Evolutionary conservation across 2,888 invertebrate species (phyloP).

Genomic region (Griposia aprilina): DNA sequence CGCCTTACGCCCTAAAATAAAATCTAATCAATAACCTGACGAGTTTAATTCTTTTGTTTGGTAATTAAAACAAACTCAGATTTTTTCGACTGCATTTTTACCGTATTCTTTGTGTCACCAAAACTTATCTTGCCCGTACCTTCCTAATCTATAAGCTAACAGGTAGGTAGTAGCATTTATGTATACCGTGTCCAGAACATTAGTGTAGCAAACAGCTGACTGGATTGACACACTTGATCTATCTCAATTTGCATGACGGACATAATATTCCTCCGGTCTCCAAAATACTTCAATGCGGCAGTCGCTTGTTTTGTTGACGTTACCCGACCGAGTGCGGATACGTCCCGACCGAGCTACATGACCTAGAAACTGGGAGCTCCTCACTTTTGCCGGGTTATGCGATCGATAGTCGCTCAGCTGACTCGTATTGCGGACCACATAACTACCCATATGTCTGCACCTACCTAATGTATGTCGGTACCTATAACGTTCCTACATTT

Average conservation of each 20-base stretch:
- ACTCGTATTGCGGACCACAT: slow-evolving; percentile 61
- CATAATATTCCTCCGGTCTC: slow-evolving; percentile 48
- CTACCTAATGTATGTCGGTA: slow-evolving; percentile 3
- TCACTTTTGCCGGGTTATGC: slow-evolving; percentile 60
- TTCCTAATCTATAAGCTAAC: slow-evolving; percentile 24
- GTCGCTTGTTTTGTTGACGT: slow-evolving; percentile 66
- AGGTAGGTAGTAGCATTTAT: background rate
- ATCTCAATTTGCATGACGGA: slow-evolving; percentile 51
- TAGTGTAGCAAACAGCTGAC: slow-evolving; percentile 17
- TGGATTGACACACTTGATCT: slow-evolving; percentile 47
- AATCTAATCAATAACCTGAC: background rate
- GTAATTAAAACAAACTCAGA: slow-evolving; percentile 1
- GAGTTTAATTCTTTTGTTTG: slow-evolving; percentile 19
- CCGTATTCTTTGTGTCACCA: slow-evolving; percentile 32
- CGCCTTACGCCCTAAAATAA: background rate
- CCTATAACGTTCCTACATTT: slow-evolving; percentile 25
- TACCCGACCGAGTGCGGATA: slow-evolving; percentile 48
- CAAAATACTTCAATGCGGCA: slow-evolving; percentile 60
- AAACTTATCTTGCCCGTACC: slow-evolving; percentile 22
- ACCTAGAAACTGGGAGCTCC: slow-evolving; percentile 13
- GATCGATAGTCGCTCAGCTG: slow-evolving; percentile 79
- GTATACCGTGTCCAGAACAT: slow-evolving; percentile 1
- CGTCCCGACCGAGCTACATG: background rate
- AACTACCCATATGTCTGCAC: slow-evolving; percentile 25
- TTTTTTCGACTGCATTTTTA: background rate